A percentile compares a stretch with the other conserved stretches of the same genome.
Conservation (phyloP, 2,888 invertebrate species). For the Caenorhabditis afra region DNA sequence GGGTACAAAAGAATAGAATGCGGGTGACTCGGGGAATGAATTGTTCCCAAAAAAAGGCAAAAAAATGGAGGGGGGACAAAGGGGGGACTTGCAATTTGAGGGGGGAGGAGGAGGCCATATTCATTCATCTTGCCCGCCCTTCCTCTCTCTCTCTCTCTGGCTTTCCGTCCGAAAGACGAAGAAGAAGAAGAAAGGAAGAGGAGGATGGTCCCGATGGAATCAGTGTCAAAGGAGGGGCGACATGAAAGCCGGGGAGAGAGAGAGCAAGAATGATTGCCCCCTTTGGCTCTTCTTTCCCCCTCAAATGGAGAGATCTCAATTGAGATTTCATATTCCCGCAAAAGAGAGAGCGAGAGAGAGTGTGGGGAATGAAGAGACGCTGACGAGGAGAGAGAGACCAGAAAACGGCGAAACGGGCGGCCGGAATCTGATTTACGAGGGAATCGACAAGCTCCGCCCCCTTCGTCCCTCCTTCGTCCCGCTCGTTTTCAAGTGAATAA, state of each 20-base stretch:
- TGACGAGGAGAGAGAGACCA: constrained; percentile 35
- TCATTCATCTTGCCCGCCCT: constrained; percentile 52
- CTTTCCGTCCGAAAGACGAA: not conserved
- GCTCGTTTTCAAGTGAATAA: too few relatives aligned
- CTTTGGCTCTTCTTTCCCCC: not conserved
- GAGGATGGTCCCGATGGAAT: constrained; percentile 44
- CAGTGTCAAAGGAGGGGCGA: constrained; percentile 40
- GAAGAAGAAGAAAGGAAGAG: too few relatives aligned
- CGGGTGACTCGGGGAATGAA: constrained; percentile 29
- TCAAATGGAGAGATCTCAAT: constrained; percentile 36
- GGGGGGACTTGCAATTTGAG: constrained; percentile 39
- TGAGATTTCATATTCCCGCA: constrained; percentile 48
- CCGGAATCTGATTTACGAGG: constrained; percentile 56
- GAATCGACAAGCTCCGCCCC: constrained; percentile 9
- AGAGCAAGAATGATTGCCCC: constrained; percentile 47
- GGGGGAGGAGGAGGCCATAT: constrained; percentile 29
- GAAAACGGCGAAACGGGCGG: constrained; percentile 30
- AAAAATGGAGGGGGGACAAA: constrained; percentile 12
- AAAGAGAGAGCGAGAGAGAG: constrained; percentile 13
- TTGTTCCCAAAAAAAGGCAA: too few relatives aligned
- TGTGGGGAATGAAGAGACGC: constrained; percentile 19
- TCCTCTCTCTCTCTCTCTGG: constrained; percentile 1
- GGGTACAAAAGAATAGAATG: too few relatives aligned
- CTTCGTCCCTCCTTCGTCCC: too few relatives aligned
- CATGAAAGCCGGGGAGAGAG: constrained; percentile 15